Evolutionary conservation across 2,113 vertebrate species (phyloP).

Genomic region (Pygathrix nemaeus): DNA sequence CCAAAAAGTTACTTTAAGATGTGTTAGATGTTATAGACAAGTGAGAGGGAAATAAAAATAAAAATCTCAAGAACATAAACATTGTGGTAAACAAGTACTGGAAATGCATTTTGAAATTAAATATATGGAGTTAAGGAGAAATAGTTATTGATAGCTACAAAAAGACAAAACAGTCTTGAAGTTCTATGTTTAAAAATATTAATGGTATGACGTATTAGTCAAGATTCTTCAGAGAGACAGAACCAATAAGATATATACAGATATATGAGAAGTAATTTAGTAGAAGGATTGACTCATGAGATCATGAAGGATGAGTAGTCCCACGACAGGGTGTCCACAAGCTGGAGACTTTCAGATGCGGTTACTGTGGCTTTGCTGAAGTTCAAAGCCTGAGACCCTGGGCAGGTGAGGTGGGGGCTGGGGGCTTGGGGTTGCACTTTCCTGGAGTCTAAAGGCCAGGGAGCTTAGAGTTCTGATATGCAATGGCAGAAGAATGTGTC

Average conservation of each 20-base stretch:
- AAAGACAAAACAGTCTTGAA: background rate
- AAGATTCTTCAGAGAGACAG: background rate
- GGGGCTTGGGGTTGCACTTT: too few species aligned
- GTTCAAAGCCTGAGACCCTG: background rate
- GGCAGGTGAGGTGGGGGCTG: background rate
- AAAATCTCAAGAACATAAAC: background rate
- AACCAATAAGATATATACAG: background rate
- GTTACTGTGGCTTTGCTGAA: background rate
- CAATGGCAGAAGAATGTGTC: background rate
- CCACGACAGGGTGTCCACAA: background rate
- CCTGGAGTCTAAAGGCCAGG: background rate
- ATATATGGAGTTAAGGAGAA: background rate
- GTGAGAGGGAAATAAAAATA: background rate
- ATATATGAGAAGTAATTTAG: background rate
- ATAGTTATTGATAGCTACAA: background rate
- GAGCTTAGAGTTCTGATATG: background rate
- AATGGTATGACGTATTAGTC: background rate
- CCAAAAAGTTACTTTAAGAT: background rate
- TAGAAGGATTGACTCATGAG: background rate
- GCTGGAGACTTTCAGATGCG: background rate
- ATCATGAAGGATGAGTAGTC: background rate
- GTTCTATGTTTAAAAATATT: constrained; percentile 23
- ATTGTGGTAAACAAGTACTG: background rate
- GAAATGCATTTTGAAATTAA: background rate
- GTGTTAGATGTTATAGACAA: background rate